Evolutionary conservation across 2,113 vertebrate species (phyloP).

Genomic region (Rhodinocichla rosea): DNA sequence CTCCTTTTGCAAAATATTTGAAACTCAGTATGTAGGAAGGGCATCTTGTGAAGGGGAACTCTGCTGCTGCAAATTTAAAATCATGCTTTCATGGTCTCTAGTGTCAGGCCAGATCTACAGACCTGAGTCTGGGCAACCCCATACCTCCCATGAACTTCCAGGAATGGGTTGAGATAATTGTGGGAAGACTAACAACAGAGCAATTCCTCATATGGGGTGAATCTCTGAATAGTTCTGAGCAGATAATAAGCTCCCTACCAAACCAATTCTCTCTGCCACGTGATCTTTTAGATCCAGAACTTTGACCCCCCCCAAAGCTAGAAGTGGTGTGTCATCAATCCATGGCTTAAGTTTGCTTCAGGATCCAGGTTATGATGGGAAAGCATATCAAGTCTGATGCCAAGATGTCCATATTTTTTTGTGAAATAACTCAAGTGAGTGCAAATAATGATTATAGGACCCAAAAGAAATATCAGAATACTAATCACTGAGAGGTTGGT

Average conservation of each 20-base stretch:
- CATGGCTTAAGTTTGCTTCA: neutral
- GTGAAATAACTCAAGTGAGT: neutral
- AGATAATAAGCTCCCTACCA: neutral
- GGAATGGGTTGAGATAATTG: neutral
- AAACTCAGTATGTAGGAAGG: neutral
- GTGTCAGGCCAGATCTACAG: neutral
- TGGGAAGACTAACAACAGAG: neutral
- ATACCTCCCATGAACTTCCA: neutral
- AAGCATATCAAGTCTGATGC: neutral
- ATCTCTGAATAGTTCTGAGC: neutral
- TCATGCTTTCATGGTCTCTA: accelerated
- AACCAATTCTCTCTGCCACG: accelerated
- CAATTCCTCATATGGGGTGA: neutral
- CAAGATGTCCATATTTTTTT: neutral
- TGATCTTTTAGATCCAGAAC: neutral
- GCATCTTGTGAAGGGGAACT: neutral
- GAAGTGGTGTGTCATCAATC: neutral
- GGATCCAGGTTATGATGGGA: neutral
- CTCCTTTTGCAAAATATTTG: neutral
- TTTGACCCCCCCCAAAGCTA: neutral
- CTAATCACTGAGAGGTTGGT: neutral
- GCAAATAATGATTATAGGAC: neutral
- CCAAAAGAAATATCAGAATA: neutral
- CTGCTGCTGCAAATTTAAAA: neutral
- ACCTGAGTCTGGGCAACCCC: neutral